A percentile compares a stretch with the other conserved stretches of the same genome.
Conservation (phyloP, 1,140 invertebrate genomes). For the Homarus americanus region DNA sequence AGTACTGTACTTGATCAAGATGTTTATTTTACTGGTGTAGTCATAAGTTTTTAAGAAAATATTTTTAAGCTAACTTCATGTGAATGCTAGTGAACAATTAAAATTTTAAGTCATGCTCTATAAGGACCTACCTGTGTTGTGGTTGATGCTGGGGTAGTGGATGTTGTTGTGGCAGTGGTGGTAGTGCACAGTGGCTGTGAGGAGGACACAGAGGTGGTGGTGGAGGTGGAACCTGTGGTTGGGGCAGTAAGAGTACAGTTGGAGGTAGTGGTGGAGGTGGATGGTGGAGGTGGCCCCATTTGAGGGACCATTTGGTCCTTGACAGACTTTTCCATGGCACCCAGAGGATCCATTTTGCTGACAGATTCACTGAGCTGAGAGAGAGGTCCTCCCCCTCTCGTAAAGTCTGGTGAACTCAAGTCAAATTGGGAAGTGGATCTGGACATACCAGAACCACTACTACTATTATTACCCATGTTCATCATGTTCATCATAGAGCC, state of each 20-base stretch:
- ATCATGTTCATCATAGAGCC: conserved; percentile 88
- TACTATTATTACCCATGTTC: conserved; percentile 60
- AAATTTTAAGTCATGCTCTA: too few species aligned
- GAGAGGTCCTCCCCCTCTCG: conserved; percentile 83
- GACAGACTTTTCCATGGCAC: conserved; percentile 93
- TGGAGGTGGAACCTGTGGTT: conserved; percentile 54
- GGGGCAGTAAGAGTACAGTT: conserved; percentile 58
- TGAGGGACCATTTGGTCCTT: conserved; percentile 87
- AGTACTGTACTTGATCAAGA: too few species aligned
- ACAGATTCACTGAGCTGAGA: conserved; percentile 90
- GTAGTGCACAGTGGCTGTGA: conserved; percentile 55
- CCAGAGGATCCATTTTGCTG: conserved; percentile 91
- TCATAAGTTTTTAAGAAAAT: too few species aligned
- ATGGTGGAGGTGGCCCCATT: conserved; percentile 74
- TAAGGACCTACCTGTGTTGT: conserved; percentile 57
- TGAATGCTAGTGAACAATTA: too few species aligned
- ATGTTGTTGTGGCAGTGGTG: conserved; percentile 64
- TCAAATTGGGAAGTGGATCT: conserved; percentile 78
- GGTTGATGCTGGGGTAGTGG: conserved; percentile 69
- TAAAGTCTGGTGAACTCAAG: conserved; percentile 70
- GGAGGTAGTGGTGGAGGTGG: conserved; percentile 70
- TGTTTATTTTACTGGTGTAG: too few species aligned
- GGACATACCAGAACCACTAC: conserved; percentile 79
- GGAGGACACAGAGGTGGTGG: conserved; percentile 58
- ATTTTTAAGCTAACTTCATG: too few species aligned